Conservation (phyloP, 2,888 invertebrate species). For the Notodonta ziczac region DNA sequence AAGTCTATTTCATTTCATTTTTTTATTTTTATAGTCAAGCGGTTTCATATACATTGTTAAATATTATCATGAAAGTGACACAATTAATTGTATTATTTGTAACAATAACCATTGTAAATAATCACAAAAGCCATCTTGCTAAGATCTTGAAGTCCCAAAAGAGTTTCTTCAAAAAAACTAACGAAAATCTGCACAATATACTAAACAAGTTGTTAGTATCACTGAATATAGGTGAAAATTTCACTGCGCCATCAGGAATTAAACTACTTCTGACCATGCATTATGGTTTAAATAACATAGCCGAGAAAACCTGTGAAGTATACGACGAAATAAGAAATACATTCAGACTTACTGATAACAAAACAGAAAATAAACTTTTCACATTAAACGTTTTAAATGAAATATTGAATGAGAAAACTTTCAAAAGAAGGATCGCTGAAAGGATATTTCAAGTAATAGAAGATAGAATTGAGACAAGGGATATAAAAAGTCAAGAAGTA, state of each 20-base stretch:
- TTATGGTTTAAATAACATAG: constrained; percentile 40
- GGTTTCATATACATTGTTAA: not conserved
- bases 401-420: constrained; percentile 22
- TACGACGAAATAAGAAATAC: constrained; percentile 33
- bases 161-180: constrained; percentile 37
- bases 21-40: not conserved
- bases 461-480: not conserved
- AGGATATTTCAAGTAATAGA: constrained; percentile 3
- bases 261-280: constrained; percentile 43
- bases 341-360: constrained; percentile 16
- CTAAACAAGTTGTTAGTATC: constrained; percentile 45
- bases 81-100: constrained; percentile 11
- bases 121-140: constrained; percentile 16
- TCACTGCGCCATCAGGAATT: constrained; percentile 29
- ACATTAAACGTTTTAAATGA: constrained; percentile 26
- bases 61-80: constrained; percentile 5
- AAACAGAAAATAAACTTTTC: constrained; percentile 13
- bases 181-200: constrained; percentile 34
- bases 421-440: constrained; percentile 12
- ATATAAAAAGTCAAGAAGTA: constrained; percentile 4
- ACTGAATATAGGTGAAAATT: constrained; percentile 38
- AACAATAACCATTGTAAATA: constrained; percentile 18
- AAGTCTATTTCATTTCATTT: not conserved
- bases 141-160: constrained; percentile 24
- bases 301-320: constrained; percentile 37